These are phyloP conservation scores for Nerophis ophidion DNA, from an alignment of 2,113 vertebrate genomes.

Conservation along the genomic window DNA sequence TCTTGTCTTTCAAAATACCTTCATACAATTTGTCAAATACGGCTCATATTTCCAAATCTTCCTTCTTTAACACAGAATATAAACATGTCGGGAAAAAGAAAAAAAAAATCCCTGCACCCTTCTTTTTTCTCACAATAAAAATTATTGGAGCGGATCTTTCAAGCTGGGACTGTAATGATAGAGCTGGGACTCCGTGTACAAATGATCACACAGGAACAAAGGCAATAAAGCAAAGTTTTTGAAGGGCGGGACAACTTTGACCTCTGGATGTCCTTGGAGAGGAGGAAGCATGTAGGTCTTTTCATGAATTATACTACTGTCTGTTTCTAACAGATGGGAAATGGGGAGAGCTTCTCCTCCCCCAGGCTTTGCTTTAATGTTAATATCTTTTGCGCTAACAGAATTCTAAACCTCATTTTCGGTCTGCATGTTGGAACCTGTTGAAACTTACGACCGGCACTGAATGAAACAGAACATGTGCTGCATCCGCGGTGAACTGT, in stretches of 20 bases:
- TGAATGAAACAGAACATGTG: not conserved
- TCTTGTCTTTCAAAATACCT: conserved; percentile 30
- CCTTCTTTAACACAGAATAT: conserved; percentile 25
- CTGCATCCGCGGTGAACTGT: no score
- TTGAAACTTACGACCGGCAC: not conserved
- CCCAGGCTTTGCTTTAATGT: conserved; percentile 23
- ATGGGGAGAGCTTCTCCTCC: conserved; percentile 24
- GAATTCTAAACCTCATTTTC: conserved; percentile 14
- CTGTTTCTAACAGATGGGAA: conserved; percentile 27
- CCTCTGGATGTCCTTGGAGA: conserved; percentile 39
- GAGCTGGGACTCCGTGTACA: conserved; percentile 54
- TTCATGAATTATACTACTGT: conserved; percentile 23
- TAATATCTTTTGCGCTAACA: conserved; percentile 17
- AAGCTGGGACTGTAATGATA: conserved; percentile 49
- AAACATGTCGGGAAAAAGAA: conserved; percentile 8
- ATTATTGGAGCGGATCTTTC: conserved; percentile 60
- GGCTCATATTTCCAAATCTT: conserved; percentile 44
- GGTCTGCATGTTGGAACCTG: conserved; percentile 1
- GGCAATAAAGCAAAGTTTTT: conserved; percentile 20
- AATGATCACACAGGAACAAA: conserved; percentile 53
- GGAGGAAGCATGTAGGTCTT: conserved; percentile 25
- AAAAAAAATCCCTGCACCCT: conserved; percentile 25
- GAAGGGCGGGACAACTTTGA: conserved; percentile 29
- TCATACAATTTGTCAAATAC: conserved; percentile 34
- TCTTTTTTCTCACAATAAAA: conserved; percentile 37